Evolutionary conservation across 1,140 invertebrate genomes (phyloP).

Genomic region (Heliconius nattereri): DNA sequence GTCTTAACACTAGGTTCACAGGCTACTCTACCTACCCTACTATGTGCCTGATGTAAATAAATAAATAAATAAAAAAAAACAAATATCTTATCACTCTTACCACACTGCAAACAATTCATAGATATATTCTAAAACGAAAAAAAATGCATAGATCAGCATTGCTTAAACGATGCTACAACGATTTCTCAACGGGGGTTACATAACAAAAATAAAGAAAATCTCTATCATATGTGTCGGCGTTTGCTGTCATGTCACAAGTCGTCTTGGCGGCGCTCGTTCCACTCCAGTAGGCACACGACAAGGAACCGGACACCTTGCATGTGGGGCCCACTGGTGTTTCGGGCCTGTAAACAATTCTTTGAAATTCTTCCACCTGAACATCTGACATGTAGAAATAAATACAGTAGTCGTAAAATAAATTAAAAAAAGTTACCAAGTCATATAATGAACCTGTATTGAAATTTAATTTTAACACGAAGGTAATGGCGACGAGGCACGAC

Average conservation of each 20-base stretch:
- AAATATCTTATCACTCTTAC: no score
- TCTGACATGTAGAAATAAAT: conserved; percentile 7
- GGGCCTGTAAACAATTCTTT: conserved; percentile 21
- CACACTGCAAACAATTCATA: neutral
- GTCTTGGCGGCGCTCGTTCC: conserved; percentile 62
- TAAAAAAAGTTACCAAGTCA: conserved; percentile 8
- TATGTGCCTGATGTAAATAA: no score
- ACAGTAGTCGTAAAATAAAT: conserved; percentile 1
- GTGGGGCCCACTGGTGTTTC: conserved; percentile 43
- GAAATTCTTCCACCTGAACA: conserved; percentile 5
- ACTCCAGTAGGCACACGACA: conserved; percentile 60
- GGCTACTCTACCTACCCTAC: no score
- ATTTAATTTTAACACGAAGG: neutral
- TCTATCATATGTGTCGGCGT: conserved; percentile 57
- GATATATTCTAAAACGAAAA: neutral
- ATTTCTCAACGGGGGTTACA: conserved; percentile 44
- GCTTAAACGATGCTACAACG: neutral
- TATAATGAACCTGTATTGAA: conserved; percentile 2
- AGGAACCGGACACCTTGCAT: conserved; percentile 70
- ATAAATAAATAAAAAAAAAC: no score
- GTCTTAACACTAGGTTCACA: no score
- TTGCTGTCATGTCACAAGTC: conserved; percentile 73
- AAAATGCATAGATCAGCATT: neutral
- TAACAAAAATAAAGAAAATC: conserved; percentile 62
- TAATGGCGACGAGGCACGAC: neutral